Base-by-base conservation (phyloP, 2,797 vertebrate species). In the Pampus argenteus region DNA sequence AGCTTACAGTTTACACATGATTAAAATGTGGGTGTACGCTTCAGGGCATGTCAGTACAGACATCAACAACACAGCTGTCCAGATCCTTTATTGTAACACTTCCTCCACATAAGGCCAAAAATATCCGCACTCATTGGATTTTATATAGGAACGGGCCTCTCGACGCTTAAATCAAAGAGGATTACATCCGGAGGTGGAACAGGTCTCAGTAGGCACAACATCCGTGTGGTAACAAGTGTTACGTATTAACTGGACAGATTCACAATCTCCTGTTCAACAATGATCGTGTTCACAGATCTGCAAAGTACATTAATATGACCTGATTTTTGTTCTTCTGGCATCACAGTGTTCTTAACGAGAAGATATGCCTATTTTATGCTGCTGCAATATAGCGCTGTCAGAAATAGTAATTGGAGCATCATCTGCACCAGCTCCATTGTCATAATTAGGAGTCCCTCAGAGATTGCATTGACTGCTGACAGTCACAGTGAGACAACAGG, bases 371-470 rank as follows among this genome's bases (percentile, higher is more conserved):
- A 17, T 66, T 72, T 61, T 40, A 59, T 38, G 50, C 36, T 18
- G 58, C 64, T 70, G 67, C 10, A 34, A 82, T 87, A 82, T 68
- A 52, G 69, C 83, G 64, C 65, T 58, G 45, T 85, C 83, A 80
- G 74, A 74, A 89, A 89, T 88, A 89, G 88, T 71, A 91, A 90
- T 28, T 83, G 82, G 86, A 88, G 68, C 87, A 78, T 29, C 54
- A 60, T 76, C 55, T 74, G 78, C 74, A 74, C 57, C 31, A 60
- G 67, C 48, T 74, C 75, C 48, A 45, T 40, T 70, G 59, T 83
- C 57, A 81, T 78, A 85, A 88, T 86, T 84, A 86, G 69, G 42
- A 62, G 50, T 75, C 65, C 81, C 79, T 68, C 31, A 9, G 83
- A 78, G 78, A 81, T n/a, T 49, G 26, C 50, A 63, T 18, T 20